Evolutionary conservation across 2,888 invertebrate species (phyloP), one percentile per base, ranked within the genome.

Genomic region (Leptopilina syphax): DNA sequence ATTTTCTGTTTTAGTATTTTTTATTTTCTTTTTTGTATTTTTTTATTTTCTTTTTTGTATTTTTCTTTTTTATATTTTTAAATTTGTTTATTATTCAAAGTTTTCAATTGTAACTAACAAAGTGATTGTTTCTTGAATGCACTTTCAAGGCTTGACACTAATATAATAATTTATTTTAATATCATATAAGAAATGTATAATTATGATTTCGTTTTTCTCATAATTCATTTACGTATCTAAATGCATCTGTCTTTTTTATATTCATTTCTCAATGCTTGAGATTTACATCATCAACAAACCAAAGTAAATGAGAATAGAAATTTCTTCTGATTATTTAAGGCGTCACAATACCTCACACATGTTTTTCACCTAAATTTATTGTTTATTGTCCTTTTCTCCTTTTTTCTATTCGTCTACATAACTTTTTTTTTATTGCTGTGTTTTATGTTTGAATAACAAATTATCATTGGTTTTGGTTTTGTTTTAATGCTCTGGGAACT

Each of bases 341-440:
- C 77, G 82, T 82, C 80, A 76, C 77, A 82, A 80, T 82, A 80
- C 79, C 78, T 82, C 82, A 82, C 80, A n/a, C 67, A 81, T 81
- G 60, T 77, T 77, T 50, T 41, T 77, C 65, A 77, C 34, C 57
- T 44, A 70, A 65, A 77, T 67, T 44, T 65, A 47, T 47, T 47
- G 47, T 66, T 68, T 47, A 65, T 77, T 50, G 76, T 80, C 65
- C 67, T 79, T 76, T 70, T 18, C 18, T 18, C 18, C 18, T 18
- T 18, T 76, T 79, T 79, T 60, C 41, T n/a, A 70, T 80, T 80
- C 9, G 47, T 47, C 47, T 47, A 0, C 60, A 34, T 3, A 4
- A 34, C 3, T 34, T 34, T 34, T 34, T 34, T 34, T 34, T 34
- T 34, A 34, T 34, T 34, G 34, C 34, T 34, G 34, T 67, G n/a